Conservation (phyloP, 2,113 vertebrate genomes). For the Furnarius figulus region DNA sequence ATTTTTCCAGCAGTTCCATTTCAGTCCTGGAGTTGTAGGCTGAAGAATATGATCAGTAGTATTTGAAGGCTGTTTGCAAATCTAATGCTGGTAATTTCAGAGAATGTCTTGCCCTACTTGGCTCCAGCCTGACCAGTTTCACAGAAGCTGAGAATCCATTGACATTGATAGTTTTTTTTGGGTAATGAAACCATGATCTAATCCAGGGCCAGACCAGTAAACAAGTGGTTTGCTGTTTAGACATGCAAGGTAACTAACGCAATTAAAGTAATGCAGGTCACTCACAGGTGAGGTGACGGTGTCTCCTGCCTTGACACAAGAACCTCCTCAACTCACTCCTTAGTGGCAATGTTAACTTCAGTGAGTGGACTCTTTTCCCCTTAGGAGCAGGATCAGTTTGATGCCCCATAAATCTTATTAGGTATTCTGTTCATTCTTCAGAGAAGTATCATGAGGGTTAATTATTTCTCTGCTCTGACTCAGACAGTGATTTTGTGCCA, state of each 20-base stretch:
- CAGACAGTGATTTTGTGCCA: constrained; percentile 71
- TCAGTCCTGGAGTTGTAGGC: not conserved
- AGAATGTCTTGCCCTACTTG: not conserved
- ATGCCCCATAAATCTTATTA: constrained; percentile 3
- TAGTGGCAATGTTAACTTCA: not conserved
- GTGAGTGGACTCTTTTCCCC: not conserved
- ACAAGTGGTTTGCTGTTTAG: constrained; percentile 23
- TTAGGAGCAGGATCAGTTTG: constrained; percentile 3
- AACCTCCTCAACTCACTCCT: not conserved
- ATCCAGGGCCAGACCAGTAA: not conserved
- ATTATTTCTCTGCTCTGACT: constrained; percentile 74
- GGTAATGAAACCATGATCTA: constrained; percentile 29
- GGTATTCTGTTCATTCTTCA: constrained; percentile 42
- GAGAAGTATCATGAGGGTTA: constrained; percentile 68
- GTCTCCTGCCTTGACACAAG: not conserved
- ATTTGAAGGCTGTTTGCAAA: not conserved
- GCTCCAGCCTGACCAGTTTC: not conserved
- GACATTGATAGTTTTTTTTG: not conserved
- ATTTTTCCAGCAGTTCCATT: not conserved
- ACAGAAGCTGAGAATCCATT: not conserved
- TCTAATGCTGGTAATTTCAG: not conserved
- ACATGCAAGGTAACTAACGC: not conserved
- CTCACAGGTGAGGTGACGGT: not conserved
- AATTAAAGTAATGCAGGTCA: not conserved
- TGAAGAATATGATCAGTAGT: not conserved